phyloP scores from a whole-genome alignment of 1,140 invertebrate species.

The Rhyzopertha dominica region DNA sequence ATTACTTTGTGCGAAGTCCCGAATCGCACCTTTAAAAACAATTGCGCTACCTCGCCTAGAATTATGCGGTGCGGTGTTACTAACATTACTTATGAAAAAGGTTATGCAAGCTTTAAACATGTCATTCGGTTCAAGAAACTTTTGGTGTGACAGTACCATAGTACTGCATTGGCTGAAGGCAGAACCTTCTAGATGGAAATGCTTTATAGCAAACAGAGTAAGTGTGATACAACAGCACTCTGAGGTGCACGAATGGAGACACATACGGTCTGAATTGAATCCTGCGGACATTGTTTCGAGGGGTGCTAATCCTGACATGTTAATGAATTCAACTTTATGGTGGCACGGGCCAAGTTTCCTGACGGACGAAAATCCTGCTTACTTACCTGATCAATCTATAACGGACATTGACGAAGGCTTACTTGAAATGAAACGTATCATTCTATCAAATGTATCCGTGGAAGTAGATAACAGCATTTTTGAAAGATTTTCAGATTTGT shows the following conservation, averaged over 20 bases:
- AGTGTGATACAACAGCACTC: slow-evolving; percentile 39
- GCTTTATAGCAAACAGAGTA: slow-evolving; percentile 41
- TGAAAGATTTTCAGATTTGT: slow-evolving; percentile 11
- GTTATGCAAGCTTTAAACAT: slow-evolving; percentile 13
- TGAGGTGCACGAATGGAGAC: slow-evolving; percentile 28
- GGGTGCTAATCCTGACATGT: slow-evolving; percentile 28
- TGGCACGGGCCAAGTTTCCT: slow-evolving; percentile 33
- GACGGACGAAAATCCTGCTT: too few relatives aligned
- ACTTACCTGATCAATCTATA: too few relatives aligned
- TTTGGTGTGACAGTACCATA: slow-evolving; percentile 46
- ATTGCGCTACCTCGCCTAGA: slow-evolving; percentile 44
- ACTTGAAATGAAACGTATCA: too few relatives aligned
- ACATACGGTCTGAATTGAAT: slow-evolving; percentile 40
- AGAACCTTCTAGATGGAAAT: slow-evolving; percentile 25
- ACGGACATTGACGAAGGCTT: too few relatives aligned
- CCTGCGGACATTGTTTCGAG: slow-evolving; percentile 46
- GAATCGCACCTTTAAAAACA: slow-evolving; percentile 43
- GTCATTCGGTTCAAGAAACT: slow-evolving; percentile 4
- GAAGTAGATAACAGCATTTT: too few relatives aligned
- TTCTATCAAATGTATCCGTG: too few relatives aligned
- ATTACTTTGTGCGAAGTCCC: slow-evolving; percentile 36
- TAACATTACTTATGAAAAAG: slow-evolving; percentile 19
- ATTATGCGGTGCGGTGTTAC: slow-evolving; percentile 28
- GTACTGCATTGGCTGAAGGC: slow-evolving; percentile 34
- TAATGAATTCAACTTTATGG: slow-evolving; percentile 36